phyloP scores from a whole-genome alignment of 1,140 invertebrate species.

The Phymorhynchus buccinoides region DNA sequence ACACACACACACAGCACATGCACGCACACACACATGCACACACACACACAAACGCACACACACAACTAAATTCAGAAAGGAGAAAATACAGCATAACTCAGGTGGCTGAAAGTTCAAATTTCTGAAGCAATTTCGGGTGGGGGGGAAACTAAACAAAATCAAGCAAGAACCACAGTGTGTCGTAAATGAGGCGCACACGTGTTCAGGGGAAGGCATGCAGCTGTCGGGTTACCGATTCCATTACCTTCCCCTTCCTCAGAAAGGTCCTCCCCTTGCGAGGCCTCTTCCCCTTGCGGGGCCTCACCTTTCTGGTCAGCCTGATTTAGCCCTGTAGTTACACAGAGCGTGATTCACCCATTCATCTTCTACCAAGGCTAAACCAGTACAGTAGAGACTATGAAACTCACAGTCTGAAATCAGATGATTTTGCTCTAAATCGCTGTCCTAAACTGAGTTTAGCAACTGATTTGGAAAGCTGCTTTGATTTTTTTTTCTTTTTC shows the following conservation, averaged over 20 bases:
- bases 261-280: slow-evolving; percentile 27
- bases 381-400: no score
- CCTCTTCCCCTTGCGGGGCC: slow-evolving; percentile 27
- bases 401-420: no score
- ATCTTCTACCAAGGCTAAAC: no score
- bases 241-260: slow-evolving; percentile 39
- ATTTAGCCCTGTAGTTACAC: slow-evolving; percentile 29
- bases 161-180: background rate
- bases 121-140: no score
- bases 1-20: background rate
- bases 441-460: no score
- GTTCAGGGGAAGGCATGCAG: background rate
- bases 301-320: slow-evolving; percentile 15
- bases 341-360: no score
- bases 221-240: background rate
- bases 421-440: no score
- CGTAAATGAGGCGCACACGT: background rate
- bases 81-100: background rate
- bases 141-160: no score
- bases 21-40: slow-evolving; percentile 8
- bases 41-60: background rate
- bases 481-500: no score
- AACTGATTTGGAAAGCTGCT: no score
- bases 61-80: background rate
- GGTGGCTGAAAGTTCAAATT: background rate